Evolutionary conservation across 2,797 vertebrate species (phyloP).

Genomic region (Enoplosus armatus): DNA sequence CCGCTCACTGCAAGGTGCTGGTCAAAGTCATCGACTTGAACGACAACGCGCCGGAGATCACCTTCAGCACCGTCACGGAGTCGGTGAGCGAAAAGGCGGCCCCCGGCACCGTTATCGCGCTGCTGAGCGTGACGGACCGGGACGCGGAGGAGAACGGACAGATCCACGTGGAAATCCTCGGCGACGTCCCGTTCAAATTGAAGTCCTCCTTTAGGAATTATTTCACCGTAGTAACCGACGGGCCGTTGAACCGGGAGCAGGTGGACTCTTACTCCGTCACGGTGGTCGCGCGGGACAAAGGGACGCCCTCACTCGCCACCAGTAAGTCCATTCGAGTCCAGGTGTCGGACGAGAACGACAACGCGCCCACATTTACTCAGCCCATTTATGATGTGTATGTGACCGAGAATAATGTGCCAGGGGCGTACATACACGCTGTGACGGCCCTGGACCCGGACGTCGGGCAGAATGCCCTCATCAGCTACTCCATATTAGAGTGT

Average conservation of each 20-base stretch:
- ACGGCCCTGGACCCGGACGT: slow-evolving; percentile 94
- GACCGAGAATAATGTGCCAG: slow-evolving; percentile 97
- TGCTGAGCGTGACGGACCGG: slow-evolving; percentile 94
- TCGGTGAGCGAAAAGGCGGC: slow-evolving; percentile 94
- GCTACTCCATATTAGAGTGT: slow-evolving; percentile 95
- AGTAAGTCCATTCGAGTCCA: slow-evolving; percentile 95
- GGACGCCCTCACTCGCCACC: slow-evolving; percentile 90
- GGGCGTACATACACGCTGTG: slow-evolving; percentile 97
- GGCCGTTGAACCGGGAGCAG: slow-evolving; percentile 92
- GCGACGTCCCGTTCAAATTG: slow-evolving; percentile 94
- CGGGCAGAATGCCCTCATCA: slow-evolving; percentile 91
- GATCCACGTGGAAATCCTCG: slow-evolving; percentile 94
- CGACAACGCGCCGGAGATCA: slow-evolving; percentile 97
- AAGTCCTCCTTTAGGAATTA: slow-evolving; percentile 96
- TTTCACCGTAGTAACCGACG: slow-evolving; percentile 95
- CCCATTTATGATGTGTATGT: slow-evolving; percentile 94
- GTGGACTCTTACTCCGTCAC: slow-evolving; percentile 94
- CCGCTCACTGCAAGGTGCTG: slow-evolving; percentile 97
- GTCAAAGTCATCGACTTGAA: slow-evolving; percentile 93
- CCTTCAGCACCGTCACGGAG: slow-evolving; percentile 96
- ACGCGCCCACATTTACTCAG: slow-evolving; percentile 95
- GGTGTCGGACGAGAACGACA: slow-evolving; percentile 97
- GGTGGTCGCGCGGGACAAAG: slow-evolving; percentile 92
- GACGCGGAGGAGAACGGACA: slow-evolving; percentile 96
- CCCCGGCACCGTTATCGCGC: slow-evolving; percentile 94